Evolutionary conservation across 2,888 invertebrate genomes (phyloP).

Genomic region (Fragum fragum): DNA sequence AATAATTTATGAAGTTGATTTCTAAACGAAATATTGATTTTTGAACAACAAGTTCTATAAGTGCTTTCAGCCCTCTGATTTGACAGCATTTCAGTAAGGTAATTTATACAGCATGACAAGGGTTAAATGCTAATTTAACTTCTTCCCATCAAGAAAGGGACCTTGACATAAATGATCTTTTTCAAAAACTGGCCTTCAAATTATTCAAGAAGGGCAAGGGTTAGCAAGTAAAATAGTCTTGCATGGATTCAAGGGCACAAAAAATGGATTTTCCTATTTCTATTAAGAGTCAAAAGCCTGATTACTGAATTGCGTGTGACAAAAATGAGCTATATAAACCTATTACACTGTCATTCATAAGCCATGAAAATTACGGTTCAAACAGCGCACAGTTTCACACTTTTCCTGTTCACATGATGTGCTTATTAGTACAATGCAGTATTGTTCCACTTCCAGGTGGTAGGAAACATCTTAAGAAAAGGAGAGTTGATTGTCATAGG

Average conservation of each 20-base stretch:
- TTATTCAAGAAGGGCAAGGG: not conserved
- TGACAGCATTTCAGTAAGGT: too few relatives aligned
- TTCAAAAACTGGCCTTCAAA: not conserved
- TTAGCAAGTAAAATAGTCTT: not conserved
- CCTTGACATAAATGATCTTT: too few relatives aligned
- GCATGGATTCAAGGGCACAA: not conserved
- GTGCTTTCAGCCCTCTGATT: too few relatives aligned
- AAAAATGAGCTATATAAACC: conserved; percentile 63
- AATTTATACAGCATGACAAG: too few relatives aligned
- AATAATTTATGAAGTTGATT: too few relatives aligned
- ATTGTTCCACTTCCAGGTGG: too few relatives aligned
- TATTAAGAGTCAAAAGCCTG: conserved; percentile 43
- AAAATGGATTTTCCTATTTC: conserved; percentile 6
- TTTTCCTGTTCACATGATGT: conserved; percentile 24
- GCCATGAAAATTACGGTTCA: conserved; percentile 56
- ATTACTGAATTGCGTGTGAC: conserved; percentile 70
- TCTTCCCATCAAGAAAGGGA: too few relatives aligned
- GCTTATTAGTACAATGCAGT: conserved; percentile 3
- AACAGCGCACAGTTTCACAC: not conserved
- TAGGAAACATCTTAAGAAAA: too few relatives aligned
- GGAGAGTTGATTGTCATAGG: too few relatives aligned
- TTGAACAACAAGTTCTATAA: too few relatives aligned
- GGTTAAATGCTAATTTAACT: too few relatives aligned
- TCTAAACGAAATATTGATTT: too few relatives aligned
- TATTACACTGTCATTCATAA: conserved; percentile 61